These are phyloP conservation scores for Silurus lanzhouensis DNA, from an alignment of 2,797 vertebrate genomes.

Conservation along the genomic window DNA sequence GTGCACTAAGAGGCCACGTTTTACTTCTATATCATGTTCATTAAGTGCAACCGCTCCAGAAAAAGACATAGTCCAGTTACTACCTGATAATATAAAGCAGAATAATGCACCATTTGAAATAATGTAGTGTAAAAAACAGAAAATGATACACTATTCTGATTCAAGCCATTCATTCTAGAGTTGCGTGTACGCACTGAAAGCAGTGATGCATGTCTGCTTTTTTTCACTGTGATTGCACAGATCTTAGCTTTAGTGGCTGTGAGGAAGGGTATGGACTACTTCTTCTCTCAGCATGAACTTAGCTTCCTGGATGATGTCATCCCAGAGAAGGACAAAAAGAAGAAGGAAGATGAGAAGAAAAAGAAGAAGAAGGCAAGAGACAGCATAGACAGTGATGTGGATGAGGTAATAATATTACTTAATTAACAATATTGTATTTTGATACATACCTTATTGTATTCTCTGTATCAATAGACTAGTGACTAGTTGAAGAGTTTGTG, in stretches of 20 bases:
- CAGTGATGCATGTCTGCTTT: not conserved
- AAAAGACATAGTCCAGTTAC: not conserved
- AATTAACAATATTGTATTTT: not conserved
- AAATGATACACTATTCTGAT: not conserved
- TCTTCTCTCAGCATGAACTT: conserved; percentile 95
- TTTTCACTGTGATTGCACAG: conserved; percentile 65
- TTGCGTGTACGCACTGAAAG: not conserved
- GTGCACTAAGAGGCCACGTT: not conserved
- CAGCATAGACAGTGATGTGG: conserved; percentile 90
- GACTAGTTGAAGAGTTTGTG: not conserved
- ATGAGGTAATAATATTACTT: conserved; percentile 81
- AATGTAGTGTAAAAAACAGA: not conserved
- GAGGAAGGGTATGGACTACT: conserved; percentile 94
- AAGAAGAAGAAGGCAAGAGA: conserved; percentile 88
- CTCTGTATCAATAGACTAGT: not conserved
- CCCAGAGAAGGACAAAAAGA: conserved; percentile 99
- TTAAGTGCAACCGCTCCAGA: not conserved
- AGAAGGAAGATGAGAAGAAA: conserved; percentile 97
- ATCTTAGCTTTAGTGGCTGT: conserved; percentile 96
- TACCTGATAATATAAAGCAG: not conserved
- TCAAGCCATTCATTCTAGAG: not conserved
- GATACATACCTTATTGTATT: not conserved
- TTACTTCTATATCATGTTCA: not conserved
- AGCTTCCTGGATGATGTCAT: conserved; percentile 96
- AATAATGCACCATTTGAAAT: not conserved